Evolutionary conservation across 2,113 vertebrate species (phyloP).

Genomic region (Donacobius atricapilla): DNA sequence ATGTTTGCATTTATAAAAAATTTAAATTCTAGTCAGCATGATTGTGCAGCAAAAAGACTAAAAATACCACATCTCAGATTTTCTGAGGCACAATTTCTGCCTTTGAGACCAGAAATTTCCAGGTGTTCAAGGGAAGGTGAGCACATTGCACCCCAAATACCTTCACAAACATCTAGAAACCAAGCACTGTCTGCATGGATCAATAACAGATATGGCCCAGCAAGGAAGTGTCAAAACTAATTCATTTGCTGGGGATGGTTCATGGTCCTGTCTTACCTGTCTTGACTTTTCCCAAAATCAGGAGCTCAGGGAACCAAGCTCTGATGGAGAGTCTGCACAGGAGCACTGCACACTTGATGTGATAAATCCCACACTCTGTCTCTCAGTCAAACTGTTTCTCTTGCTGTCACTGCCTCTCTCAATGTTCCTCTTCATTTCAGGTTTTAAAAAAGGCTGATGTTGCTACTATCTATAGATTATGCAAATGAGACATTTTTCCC

Average conservation of each 20-base stretch:
- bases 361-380: background rate
- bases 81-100: background rate
- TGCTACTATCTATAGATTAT: background rate
- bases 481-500: background rate
- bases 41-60: background rate
- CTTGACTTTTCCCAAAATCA: background rate
- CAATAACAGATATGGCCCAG: background rate
- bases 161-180: background rate
- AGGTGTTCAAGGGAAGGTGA: background rate
- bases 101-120: background rate
- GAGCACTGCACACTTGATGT: background rate
- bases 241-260: background rate
- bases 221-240: background rate
- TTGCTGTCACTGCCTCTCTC: background rate
- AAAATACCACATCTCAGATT: background rate
- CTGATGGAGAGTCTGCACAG: background rate
- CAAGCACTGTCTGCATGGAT: background rate
- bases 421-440: background rate
- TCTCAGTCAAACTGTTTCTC: background rate
- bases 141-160: background rate
- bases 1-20: constrained; percentile 28
- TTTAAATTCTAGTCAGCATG: background rate
- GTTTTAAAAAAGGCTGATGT: background rate
- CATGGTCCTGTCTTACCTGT: background rate
- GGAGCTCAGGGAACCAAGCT: background rate